These are phyloP conservation scores for Argyrosomus japonicus DNA, from an alignment of 2,113 vertebrate genomes.

Conservation along the genomic window DNA sequence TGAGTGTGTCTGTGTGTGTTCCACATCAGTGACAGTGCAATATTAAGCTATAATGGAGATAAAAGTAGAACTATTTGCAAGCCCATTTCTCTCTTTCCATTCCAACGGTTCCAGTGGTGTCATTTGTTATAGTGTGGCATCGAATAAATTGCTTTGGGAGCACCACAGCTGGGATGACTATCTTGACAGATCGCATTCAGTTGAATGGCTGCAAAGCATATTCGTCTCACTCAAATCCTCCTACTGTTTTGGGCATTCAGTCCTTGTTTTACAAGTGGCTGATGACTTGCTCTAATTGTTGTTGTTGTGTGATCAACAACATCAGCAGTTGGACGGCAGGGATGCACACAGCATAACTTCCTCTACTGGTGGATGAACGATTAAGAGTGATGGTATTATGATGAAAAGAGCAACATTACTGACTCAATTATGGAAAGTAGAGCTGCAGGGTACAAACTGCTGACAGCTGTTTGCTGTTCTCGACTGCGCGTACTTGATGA, in stretches of 20 bases:
- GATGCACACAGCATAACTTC: conserved; percentile 37
- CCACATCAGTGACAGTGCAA: conserved; percentile 71
- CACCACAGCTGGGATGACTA: conserved; percentile 69
- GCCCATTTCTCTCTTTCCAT: conserved; percentile 75
- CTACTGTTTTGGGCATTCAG: conserved; percentile 8
- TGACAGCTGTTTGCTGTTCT: conserved; percentile 73
- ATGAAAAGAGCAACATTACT: conserved; percentile 68
- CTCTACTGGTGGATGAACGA: conserved; percentile 54
- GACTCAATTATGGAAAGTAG: conserved; percentile 65
- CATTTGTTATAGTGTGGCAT: conserved; percentile 72
- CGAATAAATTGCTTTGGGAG: conserved; percentile 76
- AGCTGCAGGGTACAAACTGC: conserved; percentile 62
- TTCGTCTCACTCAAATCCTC: conserved; percentile 55
- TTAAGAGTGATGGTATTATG: conserved; percentile 66
- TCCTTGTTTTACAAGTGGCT: conserved; percentile 65
- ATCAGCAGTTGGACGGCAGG: conserved; percentile 18
- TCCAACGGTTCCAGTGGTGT: conserved; percentile 63
- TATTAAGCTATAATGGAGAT: conserved; percentile 79
- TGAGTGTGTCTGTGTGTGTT: conserved; percentile 64
- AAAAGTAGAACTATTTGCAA: conserved; percentile 75
- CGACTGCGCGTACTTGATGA: conserved; percentile 50
- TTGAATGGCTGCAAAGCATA: conserved; percentile 58
- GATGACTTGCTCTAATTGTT: conserved; percentile 58
- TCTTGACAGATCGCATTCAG: conserved; percentile 70
- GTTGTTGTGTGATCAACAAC: conserved; percentile 44